Evolutionary conservation across 2,888 invertebrate species (phyloP).

Genomic region (Rhagium mordax): DNA sequence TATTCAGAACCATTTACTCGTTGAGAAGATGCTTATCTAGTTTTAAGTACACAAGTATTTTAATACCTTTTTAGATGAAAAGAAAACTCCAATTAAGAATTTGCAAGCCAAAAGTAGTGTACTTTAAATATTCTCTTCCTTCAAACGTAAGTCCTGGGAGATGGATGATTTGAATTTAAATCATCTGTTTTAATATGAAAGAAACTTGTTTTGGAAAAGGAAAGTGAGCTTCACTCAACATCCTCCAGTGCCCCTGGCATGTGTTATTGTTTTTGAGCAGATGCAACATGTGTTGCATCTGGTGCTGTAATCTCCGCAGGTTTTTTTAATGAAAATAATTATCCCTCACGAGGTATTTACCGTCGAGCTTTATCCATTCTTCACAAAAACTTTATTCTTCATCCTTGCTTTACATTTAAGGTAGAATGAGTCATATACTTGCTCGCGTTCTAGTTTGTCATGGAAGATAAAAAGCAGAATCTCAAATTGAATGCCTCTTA

Average conservation of each 20-base stretch:
- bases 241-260: too few species aligned
- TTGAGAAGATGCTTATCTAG: background rate
- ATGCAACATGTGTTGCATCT: too few species aligned
- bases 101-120: constrained; percentile 13
- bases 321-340: too few species aligned
- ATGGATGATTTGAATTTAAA: background rate
- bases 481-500: background rate
- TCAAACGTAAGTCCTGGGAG: background rate
- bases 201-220: background rate
- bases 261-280: too few species aligned
- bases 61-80: constrained; percentile 24
- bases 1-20: constrained; percentile 8
- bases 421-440: background rate
- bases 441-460: too few species aligned
- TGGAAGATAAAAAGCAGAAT: background rate
- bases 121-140: background rate
- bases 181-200: background rate
- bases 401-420: background rate
- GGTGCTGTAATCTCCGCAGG: too few species aligned
- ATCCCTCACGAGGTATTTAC: too few species aligned
- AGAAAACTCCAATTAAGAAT: constrained; percentile 20
- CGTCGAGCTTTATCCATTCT: background rate
- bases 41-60: constrained; percentile 6
- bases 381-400: background rate
- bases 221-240: too few species aligned